Evolutionary conservation across 1,140 invertebrate genomes (phyloP).

Genomic region (Zaprionus kolodkinae): DNA sequence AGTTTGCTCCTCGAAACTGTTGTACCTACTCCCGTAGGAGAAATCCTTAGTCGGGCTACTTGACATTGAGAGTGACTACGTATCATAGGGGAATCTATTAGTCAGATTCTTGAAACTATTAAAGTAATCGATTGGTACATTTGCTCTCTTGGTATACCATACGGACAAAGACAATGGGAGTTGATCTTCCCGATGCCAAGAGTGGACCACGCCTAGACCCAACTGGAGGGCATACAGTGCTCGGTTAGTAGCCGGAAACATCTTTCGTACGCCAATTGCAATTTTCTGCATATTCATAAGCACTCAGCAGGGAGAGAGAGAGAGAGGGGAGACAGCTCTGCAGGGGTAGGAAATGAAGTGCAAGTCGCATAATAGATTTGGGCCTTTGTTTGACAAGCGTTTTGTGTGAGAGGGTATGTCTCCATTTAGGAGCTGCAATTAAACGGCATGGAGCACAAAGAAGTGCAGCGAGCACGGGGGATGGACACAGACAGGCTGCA

Average conservation of each 20-base stretch:
- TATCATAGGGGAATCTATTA: not conserved
- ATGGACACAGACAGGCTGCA: not conserved
- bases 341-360: conserved; percentile 25
- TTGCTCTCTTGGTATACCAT: no score
- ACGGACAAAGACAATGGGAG: no score
- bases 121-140: no score
- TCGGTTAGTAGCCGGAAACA: not conserved
- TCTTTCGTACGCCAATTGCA: conserved; percentile 3
- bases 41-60: not conserved
- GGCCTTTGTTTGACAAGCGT: conserved; percentile 41
- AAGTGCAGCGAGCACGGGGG: not conserved
- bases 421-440: conserved; percentile 32
- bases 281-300: conserved; percentile 22
- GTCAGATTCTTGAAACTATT: no score
- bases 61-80: not conserved
- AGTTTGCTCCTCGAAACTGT: conserved; percentile 8
- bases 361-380: conserved; percentile 40
- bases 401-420: conserved; percentile 6
- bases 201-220: not conserved
- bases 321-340: not conserved
- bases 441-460: conserved; percentile 12
- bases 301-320: not conserved
- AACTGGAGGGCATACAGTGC: not conserved
- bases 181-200: no score
- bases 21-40: not conserved